Evolutionary conservation across 2,888 invertebrate species (phyloP).

Genomic region (Myopa tessellatipennis): DNA sequence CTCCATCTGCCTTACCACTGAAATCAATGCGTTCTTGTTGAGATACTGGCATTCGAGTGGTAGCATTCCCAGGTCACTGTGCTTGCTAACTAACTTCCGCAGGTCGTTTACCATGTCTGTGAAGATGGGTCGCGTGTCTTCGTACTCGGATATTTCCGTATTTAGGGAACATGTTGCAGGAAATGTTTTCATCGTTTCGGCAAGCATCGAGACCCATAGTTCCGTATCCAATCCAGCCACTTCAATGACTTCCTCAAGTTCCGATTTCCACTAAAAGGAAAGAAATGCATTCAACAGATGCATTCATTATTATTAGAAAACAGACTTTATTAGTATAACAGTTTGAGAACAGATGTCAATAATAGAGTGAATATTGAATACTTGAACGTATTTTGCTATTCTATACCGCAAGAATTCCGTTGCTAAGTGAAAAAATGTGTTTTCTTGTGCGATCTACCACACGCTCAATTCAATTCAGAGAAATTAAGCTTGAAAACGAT

Average conservation of each 20-base stretch:
- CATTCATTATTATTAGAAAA: too few species aligned
- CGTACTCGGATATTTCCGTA: conserved; percentile 87
- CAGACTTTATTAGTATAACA: too few species aligned
- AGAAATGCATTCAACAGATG: background rate
- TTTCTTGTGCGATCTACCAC: too few species aligned
- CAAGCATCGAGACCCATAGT: conserved; percentile 97
- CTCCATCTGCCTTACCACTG: conserved; percentile 73
- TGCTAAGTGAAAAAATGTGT: too few species aligned
- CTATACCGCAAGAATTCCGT: too few species aligned
- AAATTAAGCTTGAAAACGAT: too few species aligned
- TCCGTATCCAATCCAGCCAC: conserved; percentile 93
- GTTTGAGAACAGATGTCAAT: too few species aligned
- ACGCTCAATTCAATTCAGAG: too few species aligned
- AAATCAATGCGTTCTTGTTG: conserved; percentile 90
- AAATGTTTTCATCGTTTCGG: conserved; percentile 93
- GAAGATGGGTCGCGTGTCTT: conserved; percentile 90
- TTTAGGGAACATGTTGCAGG: conserved; percentile 91
- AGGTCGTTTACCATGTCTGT: conserved; percentile 90
- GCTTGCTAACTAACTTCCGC: conserved; percentile 83
- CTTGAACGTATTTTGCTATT: too few species aligned
- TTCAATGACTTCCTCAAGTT: conserved; percentile 94
- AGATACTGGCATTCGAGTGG: conserved; percentile 97
- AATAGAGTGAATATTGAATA: too few species aligned
- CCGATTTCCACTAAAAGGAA: conserved; percentile 83
- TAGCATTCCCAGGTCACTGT: conserved; percentile 86